A percentile compares a stretch with the other conserved stretches of the same genome.
Conservation (phyloP, 2,888 invertebrate species). For the Drosophila affinis region DNA sequence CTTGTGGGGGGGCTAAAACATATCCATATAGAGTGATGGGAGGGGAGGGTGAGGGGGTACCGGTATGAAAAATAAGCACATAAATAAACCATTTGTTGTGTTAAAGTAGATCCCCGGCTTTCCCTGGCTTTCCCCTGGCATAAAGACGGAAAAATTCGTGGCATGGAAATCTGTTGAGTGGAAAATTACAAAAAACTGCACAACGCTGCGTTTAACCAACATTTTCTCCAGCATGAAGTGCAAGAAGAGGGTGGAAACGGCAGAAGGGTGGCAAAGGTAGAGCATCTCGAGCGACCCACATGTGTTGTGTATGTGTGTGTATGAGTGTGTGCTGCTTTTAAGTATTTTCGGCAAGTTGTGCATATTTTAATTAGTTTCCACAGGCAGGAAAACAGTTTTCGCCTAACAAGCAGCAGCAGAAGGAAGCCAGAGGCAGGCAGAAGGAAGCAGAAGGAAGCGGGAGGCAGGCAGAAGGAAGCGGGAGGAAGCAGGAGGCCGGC, state of each 20-base stretch:
- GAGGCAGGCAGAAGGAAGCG: conserved; percentile 7
- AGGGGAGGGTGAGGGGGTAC: not conserved
- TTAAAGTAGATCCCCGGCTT: conserved; percentile 35
- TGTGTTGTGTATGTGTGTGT: conserved; percentile 18
- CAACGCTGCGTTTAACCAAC: conserved; percentile 53
- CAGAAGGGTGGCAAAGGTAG: not conserved
- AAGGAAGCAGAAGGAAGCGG: conserved; percentile 5
- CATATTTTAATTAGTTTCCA: conserved; percentile 76
- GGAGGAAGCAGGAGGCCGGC: conserved; percentile 4
- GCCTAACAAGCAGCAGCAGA: conserved; percentile 39
- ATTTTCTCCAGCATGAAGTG: conserved; percentile 30
- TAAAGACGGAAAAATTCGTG: conserved; percentile 16
- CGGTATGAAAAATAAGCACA: conserved; percentile 49
- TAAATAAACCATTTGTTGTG: conserved; percentile 60
- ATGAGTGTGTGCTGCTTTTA: conserved; percentile 36
- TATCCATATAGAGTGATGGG: conserved; percentile 11
- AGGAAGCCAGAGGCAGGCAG: conserved; percentile 14
- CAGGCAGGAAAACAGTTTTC: conserved; percentile 38
- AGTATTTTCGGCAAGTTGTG: conserved; percentile 73
- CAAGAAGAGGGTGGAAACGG: not conserved
- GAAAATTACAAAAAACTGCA: conserved; percentile 75
- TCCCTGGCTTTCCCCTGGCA: not conserved
- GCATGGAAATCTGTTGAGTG: conserved; percentile 64
- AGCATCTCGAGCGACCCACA: conserved; percentile 19
- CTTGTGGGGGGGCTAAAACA: not conserved